phyloP scores from a whole-genome alignment of 2,797 vertebrate genomes.

The Valencia hispanica region DNA sequence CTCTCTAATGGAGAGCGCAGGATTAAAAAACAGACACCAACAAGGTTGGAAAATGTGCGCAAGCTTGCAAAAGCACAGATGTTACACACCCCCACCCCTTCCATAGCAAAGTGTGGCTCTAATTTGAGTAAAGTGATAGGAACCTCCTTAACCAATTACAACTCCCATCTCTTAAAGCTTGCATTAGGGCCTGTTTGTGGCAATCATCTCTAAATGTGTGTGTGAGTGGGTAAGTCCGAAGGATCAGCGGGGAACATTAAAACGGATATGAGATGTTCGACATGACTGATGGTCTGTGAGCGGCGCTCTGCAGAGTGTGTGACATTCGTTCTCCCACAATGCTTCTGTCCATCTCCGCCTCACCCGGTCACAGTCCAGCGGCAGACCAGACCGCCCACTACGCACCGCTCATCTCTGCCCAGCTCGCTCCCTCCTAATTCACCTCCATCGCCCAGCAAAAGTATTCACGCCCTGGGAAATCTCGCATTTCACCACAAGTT shows the following conservation, averaged over 20 bases:
- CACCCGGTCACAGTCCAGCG: conserved; percentile 62
- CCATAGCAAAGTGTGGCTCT: conserved; percentile 59
- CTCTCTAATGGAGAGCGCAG: conserved; percentile 51
- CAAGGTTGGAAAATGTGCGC: conserved; percentile 12
- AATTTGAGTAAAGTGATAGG: conserved; percentile 73
- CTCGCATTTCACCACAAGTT: not conserved
- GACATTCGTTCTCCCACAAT: conserved; percentile 41
- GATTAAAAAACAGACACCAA: conserved; percentile 53
- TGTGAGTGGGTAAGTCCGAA: conserved; percentile 4
- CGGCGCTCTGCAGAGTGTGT: conserved; percentile 24
- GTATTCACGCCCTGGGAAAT: not conserved
- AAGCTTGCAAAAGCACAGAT: conserved; percentile 62
- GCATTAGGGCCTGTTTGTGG: conserved; percentile 29
- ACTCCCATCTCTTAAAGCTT: conserved; percentile 41
- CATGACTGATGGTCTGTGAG: conserved; percentile 51
- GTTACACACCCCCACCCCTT: conserved; percentile 38
- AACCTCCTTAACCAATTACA: conserved; percentile 79
- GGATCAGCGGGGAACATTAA: conserved; percentile 45
- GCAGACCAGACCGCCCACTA: conserved; percentile 41
- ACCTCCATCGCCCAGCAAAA: conserved; percentile 4
- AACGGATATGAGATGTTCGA: conserved; percentile 47
- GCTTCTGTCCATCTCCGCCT: conserved; percentile 50
- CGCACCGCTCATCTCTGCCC: conserved; percentile 39
- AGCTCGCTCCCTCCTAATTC: conserved; percentile 29
- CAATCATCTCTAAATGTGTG: conserved; percentile 29